Evolutionary conservation across 2,797 vertebrate species (phyloP), one percentile per base, ranked within the genome.

Genomic region (Hybognathus amarus): DNA sequence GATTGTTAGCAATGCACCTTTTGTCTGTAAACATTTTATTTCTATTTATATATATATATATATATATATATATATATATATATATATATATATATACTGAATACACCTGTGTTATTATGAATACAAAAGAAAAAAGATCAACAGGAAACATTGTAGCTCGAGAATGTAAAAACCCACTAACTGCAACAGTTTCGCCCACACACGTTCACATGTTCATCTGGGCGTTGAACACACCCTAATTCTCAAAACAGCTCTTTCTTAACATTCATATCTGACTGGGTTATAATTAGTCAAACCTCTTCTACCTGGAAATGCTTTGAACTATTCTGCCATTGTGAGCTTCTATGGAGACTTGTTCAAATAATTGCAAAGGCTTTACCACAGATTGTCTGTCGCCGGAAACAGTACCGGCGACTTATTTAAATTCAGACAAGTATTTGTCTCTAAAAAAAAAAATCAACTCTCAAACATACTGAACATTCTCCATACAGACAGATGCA

Each of bases 311-410:
- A 94, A 85, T 85, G 83, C 78, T 33, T 73, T 77, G 69, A 81
- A 75, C 82, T 88, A 86, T 85, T 82, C 59, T 4, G 27, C 79
- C 27, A 40, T 69, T 52, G 80, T 61, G 45, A 54, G 24, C 17
- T 85, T 87, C 54, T 87, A 59, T 85, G 79, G 84, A 90, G 83
- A 85, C 77, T 79, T 81, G 54, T 42, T 83, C 83, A 90, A 83
- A 89, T 85, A 87, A 90, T 89, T 67, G 83, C 90, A 87, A 89
- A 90, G 87, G 47, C 73, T 69, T 94, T 92, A 90, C 88, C 88
- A 91, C 17, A 63, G 56, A 77, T 63, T 2, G 4, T 11, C 4
- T 13, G 2, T 13, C 9, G 22, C 13, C 22, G 59, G 33, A 59
- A 76, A 76, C 52, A 59, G 5, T 13, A 59, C 3, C 8, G 24